phyloP scores from a whole-genome alignment of 2,113 vertebrate species.

The Paradisaea rubra region DNA sequence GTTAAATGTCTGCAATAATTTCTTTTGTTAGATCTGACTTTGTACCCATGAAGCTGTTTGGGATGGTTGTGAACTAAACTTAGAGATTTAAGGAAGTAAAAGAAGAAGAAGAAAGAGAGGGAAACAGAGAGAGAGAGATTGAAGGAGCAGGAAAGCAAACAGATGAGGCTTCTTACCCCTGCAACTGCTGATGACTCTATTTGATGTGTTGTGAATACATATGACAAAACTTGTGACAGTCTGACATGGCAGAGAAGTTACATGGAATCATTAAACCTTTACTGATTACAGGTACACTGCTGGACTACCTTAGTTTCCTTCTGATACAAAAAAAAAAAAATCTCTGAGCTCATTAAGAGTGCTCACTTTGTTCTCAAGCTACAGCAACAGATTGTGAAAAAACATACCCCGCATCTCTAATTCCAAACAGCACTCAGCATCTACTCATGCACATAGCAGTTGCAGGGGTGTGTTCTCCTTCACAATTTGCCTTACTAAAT shows the following conservation, averaged over 20 bases:
- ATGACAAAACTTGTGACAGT: background rate
- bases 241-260: background rate
- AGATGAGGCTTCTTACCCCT: slow-evolving; percentile 55
- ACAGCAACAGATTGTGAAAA: background rate
- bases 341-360: background rate
- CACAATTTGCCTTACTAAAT: background rate
- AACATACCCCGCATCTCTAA: background rate
- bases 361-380: background rate
- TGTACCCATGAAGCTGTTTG: slow-evolving; percentile 68
- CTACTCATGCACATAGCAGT: background rate
- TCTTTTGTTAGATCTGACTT: slow-evolving; percentile 68
- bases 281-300: background rate
- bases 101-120: background rate
- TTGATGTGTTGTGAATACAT: background rate
- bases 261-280: background rate
- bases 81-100: slow-evolving; percentile 41
- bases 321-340: background rate
- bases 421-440: background rate
- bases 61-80: slow-evolving; percentile 60
- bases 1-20: slow-evolving; percentile 84
- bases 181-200: background rate
- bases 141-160: background rate
- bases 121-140: background rate
- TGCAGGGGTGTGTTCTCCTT: background rate
- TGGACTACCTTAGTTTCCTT: background rate